Evolutionary conservation across 2,888 invertebrate genomes (phyloP).

Genomic region (Heliconius erato): DNA sequence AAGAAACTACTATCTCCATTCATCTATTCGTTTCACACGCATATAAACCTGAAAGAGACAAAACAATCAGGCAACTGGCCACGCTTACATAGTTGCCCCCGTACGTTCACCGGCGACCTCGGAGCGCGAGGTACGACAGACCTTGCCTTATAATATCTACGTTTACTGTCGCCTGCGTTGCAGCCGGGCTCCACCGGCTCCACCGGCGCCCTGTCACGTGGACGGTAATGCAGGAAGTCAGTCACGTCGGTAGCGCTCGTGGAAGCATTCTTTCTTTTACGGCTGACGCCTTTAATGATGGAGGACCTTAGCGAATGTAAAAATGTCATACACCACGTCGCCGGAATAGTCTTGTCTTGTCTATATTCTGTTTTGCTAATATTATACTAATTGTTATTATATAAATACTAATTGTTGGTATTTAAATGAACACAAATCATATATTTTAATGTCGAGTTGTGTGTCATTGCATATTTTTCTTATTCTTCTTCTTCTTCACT

Average conservation of each 20-base stretch:
- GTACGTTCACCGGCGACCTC: conserved; percentile 81
- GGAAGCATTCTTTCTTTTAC: conserved; percentile 29
- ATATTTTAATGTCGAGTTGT: not conserved
- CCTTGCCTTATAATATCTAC: conserved; percentile 67
- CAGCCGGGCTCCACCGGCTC: conserved; percentile 1
- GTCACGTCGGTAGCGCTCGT: not conserved
- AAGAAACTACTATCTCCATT: conserved; percentile 48
- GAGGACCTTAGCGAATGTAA: no score
- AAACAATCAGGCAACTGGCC: conserved; percentile 62
- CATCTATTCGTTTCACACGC: conserved; percentile 46
- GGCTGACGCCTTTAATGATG: no score
- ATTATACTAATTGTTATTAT: no score
- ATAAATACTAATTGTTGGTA: not conserved
- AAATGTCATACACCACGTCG: not conserved
- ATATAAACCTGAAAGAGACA: conserved; percentile 55
- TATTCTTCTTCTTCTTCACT: no score
- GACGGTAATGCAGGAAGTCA: conserved; percentile 53
- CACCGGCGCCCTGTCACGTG: conserved; percentile 45
- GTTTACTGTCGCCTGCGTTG: conserved; percentile 59
- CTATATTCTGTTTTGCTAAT: no score
- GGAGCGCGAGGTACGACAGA: conserved; percentile 64
- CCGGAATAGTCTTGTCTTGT: not conserved
- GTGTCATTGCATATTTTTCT: no score
- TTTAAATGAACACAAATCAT: not conserved
- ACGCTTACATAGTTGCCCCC: conserved; percentile 68